A percentile compares a stretch with the other conserved stretches of the same genome.
Evolutionary conservation across 1,140 invertebrate genomes (phyloP).

Genomic region (Neodiprion fabricii): DNA sequence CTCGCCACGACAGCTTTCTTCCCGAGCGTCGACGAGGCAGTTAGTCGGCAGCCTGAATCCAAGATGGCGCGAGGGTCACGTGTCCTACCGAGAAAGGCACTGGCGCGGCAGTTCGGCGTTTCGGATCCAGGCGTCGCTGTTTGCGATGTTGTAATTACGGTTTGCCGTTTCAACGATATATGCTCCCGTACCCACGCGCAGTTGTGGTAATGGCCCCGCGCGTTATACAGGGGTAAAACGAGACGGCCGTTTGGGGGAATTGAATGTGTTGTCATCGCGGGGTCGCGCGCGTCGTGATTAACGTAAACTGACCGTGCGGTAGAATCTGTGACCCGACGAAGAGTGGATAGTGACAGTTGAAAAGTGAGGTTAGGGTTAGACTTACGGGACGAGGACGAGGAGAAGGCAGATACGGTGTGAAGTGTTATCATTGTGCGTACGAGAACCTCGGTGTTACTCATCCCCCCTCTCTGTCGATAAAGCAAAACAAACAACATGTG

Average conservation of each 20-base stretch:
- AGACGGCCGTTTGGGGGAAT: slow-evolving; percentile 31
- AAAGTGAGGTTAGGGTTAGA: slow-evolving; percentile 44
- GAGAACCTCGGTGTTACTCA: not conserved
- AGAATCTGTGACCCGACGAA: not conserved
- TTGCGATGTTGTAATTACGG: slow-evolving; percentile 33
- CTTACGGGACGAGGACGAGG: slow-evolving; percentile 21
- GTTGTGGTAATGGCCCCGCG: slow-evolving; percentile 35
- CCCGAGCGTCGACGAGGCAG: no score
- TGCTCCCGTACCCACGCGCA: slow-evolving; percentile 28
- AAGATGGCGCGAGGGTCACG: no score
- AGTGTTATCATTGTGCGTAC: slow-evolving; percentile 26
- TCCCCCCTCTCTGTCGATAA: not conserved
- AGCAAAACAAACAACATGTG: slow-evolving; percentile 2
- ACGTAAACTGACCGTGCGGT: slow-evolving; percentile 15
- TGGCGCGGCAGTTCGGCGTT: no score
- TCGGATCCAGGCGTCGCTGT: no score
- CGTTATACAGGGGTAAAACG: slow-evolving; percentile 25
- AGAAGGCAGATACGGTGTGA: slow-evolving; percentile 42
- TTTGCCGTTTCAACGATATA: slow-evolving; percentile 22
- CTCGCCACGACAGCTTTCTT: no score
- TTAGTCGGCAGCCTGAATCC: no score
- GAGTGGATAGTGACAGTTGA: slow-evolving; percentile 2
- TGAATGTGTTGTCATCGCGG: slow-evolving; percentile 34
- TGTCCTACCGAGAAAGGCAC: no score
- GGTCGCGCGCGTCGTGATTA: slow-evolving; percentile 37